Percentiles rank a stretch among this genome's conserved stretches.
Evolutionary conservation across 2,113 vertebrate species (phyloP).

Genomic region (Carlito syrichta): DNA sequence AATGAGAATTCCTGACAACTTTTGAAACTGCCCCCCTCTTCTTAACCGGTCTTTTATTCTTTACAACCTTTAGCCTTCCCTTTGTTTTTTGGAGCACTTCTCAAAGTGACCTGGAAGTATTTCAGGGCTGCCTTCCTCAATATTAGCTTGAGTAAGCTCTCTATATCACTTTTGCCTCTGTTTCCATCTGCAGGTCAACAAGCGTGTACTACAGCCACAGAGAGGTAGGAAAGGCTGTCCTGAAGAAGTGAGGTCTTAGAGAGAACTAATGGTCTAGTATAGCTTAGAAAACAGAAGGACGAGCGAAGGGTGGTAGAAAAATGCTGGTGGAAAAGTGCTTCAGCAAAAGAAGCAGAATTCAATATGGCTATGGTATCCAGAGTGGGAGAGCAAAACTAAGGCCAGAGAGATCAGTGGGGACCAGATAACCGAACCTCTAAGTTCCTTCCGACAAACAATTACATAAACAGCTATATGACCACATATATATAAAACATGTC

Average conservation of each 20-base stretch:
- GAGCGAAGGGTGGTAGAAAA: neutral
- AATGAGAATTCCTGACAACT: neutral
- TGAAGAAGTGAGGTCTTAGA: neutral
- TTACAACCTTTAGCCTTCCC: neutral
- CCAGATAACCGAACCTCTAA: neutral
- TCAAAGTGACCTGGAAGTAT: neutral
- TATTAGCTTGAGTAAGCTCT: neutral
- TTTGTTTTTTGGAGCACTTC: neutral
- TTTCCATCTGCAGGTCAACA: no score
- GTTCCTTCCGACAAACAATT: neutral
- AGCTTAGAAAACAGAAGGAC: neutral
- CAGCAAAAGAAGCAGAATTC: neutral
- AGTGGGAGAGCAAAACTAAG: neutral
- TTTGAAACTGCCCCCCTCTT: neutral
- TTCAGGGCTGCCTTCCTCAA: neutral
- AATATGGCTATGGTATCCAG: accelerated
- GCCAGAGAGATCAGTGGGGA: neutral
- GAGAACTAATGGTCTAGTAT: no score
- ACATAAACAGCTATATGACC: neutral
- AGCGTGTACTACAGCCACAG: neutral
- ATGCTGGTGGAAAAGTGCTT: neutral
- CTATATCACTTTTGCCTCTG: neutral
- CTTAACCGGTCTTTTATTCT: neutral
- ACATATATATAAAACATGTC: neutral
- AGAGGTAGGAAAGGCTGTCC: neutral